Conservation (phyloP, 2,113 vertebrate species). For the Ceyx melanurus region DNA sequence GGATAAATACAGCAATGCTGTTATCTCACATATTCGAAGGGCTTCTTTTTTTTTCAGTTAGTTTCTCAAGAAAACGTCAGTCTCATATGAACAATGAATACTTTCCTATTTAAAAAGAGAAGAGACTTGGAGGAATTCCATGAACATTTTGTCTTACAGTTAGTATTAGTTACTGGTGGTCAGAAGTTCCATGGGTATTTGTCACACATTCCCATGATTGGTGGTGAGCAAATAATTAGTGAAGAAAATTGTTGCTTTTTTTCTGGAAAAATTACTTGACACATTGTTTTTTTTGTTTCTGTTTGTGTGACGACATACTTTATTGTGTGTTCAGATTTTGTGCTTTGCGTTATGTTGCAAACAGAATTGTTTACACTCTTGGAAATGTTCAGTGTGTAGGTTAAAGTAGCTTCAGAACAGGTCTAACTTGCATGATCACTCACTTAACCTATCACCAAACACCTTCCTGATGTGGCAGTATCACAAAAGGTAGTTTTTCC, state of each 20-base stretch:
- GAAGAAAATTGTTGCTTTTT: neutral
- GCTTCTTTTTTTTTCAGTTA: neutral
- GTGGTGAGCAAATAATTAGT: neutral
- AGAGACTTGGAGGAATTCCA: neutral
- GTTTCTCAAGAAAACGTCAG: neutral
- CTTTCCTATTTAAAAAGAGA: neutral
- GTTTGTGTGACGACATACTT: neutral
- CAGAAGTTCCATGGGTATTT: neutral
- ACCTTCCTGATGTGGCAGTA: neutral
- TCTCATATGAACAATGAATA: neutral
- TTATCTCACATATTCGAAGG: neutral
- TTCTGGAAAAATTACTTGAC: neutral
- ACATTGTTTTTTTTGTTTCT: neutral
- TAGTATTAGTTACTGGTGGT: neutral
- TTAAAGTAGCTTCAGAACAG: neutral
- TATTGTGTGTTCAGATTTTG: neutral
- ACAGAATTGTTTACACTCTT: neutral
- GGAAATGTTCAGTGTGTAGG: neutral
- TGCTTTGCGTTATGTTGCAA: neutral
- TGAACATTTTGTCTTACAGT: neutral
- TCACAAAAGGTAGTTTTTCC: neutral
- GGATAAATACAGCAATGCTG: neutral
- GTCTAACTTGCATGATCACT: neutral
- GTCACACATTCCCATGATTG: neutral
- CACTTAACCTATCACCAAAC: neutral